Base-by-base conservation (phyloP, 1,140 invertebrate species). In the Achatina immaculata region DNA sequence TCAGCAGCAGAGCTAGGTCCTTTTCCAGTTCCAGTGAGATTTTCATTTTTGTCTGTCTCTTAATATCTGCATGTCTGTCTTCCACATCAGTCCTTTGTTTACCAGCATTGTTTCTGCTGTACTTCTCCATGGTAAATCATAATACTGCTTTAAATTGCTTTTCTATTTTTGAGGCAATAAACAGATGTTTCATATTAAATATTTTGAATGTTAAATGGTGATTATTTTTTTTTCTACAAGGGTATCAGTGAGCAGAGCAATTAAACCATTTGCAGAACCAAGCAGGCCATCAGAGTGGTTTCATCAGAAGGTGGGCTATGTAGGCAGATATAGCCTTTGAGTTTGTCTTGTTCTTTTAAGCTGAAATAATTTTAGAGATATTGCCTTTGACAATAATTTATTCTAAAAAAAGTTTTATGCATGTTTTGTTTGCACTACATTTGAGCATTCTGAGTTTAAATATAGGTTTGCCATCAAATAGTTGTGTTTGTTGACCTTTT, bases 271-370 rank as follows among this genome's bases (percentile, higher is more conserved):
- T 88, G 92, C 86, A 71, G 96, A 97, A 85, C 93, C 94, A 75
- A 94, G 94, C 79, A 90, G 95, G 80, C 95, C 96, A 1, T 86
- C 92, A 0, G 96, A 98, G 89, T 98, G 96, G 95, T 98, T 96
- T 90, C 96, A 96, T 0, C 95, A 96, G 87, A 97, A 96, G 86
- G 90, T 92, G 84, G 75, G 71, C 34, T 62, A 36, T 34, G 16
- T 7, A 31, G 34, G 31, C 21, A 77, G 0, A 34, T 38, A 45
- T 74, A 24, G 21, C 28, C 28, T 24, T 28, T 48, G 21, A 43
- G 21, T 24, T 21, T 74, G 38, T 74, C n/a, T 21, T 45, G 48
- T 51, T 51, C 24, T 24, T 11, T 51, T 51, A 51, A 24, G 11
- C 24, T 51, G 11, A 51, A 51, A 11, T 14, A 51, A 51, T 51